Evolutionary conservation across 1,140 invertebrate genomes (phyloP).

Genomic region (Sitodiplosis mosellana): DNA sequence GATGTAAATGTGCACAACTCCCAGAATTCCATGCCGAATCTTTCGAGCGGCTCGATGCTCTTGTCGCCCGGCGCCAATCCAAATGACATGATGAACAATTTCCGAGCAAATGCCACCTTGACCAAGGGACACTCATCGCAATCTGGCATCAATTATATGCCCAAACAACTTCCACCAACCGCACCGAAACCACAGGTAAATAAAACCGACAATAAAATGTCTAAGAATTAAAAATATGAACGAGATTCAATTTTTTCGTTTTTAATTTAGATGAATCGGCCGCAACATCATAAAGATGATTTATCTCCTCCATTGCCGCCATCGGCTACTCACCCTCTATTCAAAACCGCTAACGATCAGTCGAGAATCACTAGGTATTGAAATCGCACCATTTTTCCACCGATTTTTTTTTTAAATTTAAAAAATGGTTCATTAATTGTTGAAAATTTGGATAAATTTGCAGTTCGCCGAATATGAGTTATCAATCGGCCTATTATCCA

Average conservation of each 20-base stretch:
- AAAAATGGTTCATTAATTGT: neutral
- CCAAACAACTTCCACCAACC: conserved; percentile 14
- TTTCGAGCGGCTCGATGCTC: neutral
- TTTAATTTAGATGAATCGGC: conserved; percentile 7
- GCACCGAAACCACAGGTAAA: conserved; percentile 20
- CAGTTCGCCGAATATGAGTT: neutral
- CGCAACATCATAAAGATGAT: conserved; percentile 20
- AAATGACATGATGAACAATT: too few species aligned
- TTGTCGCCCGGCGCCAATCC: neutral
- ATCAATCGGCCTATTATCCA: neutral
- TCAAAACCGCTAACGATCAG: conserved; percentile 31
- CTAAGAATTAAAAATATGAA: too few species aligned
- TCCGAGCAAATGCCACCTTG: too few species aligned
- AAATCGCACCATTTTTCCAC: neutral
- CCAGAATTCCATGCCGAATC: neutral
- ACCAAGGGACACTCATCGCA: too few species aligned
- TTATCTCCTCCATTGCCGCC: conserved; percentile 51
- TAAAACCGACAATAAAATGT: too few species aligned
- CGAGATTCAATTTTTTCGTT: neutral
- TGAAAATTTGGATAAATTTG: neutral
- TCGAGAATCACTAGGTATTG: conserved; percentile 18
- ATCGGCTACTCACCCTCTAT: conserved; percentile 54
- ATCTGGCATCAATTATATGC: neutral
- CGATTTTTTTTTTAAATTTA: neutral
- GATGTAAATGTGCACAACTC: neutral